Evolutionary conservation across 35 echinoderm and acorn worm species (phyloP), one percentile per base, ranked within the genome.

Genomic region (Apostichopus japonicus): DNA sequence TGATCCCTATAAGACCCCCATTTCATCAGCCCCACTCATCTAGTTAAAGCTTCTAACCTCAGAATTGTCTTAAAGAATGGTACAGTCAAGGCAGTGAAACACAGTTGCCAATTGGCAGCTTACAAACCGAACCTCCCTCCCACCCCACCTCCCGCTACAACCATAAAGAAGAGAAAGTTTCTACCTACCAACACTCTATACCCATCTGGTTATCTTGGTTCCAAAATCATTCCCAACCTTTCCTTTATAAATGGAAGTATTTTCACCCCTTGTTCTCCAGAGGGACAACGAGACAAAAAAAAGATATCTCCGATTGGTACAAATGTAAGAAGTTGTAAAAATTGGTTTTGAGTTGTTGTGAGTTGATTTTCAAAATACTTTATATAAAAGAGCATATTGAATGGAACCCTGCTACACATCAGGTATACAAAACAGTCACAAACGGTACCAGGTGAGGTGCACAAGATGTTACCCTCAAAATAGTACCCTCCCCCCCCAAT

Each of bases 271-370:
- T 19, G 15, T 75, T 21, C 71, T 75, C 71, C 81, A 58, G 54
- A n/a, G 53, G 53, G 53, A 84, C 53, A 84, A 84, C 77, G 51
- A 24, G 81, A 54, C 44, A 44, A 44, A 44, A 44, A 84, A 24
- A 84, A 4, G 56, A 23, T 57, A 55, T 84, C 53, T 15, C 78
- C 17, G n/a, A 84, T 57, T 57, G 86, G 67, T 89, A 89, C 86
- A 89, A 89, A 89, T 89, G 83, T 72, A 72, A 27, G 63, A 89
- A 89, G 63, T 72, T 89, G 86, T 89, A 54, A 59, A 87, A 72
- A 67, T 73, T 89, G 17, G 23, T 82, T 56, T 82, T 82, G 79
- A 82, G 79, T 82, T 82, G 79, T 44, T 89, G 52, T 19, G 86
- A 84, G 81, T 89, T 89, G 62, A 73, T 89, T 44, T 89, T 63